Evolutionary conservation across 37 sponge, comb jelly and placozoan genomes (phyloP).

Genomic region (Corticium candelabrum): DNA sequence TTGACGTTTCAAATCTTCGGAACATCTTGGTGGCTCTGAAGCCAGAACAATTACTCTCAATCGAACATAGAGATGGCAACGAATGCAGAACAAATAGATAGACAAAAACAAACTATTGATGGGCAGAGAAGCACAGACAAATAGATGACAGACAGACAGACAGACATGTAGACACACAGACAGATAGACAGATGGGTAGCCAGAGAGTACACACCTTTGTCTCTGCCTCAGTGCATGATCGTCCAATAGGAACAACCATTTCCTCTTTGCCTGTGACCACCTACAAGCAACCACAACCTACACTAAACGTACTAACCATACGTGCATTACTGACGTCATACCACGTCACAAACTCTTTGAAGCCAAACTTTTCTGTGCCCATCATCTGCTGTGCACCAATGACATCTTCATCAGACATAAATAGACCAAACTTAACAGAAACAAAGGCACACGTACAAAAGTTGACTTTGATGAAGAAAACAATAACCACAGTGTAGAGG

Average conservation of each 20-base stretch:
- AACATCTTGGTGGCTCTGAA: constrained; percentile 5
- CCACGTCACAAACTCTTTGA: not conserved
- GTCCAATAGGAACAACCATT: constrained; percentile 1
- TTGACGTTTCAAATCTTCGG: not conserved
- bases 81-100: not conserved
- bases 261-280: constrained; percentile 1
- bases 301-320: not conserved
- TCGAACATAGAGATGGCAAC: not conserved
- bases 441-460: not conserved
- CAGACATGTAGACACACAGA: no score
- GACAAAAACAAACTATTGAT: not conserved
- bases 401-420: not conserved
- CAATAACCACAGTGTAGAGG: no score
- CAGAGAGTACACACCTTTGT: not conserved
- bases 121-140: not conserved
- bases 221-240: not conserved
- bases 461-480: no score
- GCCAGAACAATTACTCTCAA: not conserved
- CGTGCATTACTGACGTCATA: not conserved
- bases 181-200: not conserved
- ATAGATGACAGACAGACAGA: no score
- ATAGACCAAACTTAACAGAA: not conserved
- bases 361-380: not conserved
- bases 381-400: not conserved
- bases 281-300: not conserved